Evolutionary conservation across 2,888 invertebrate genomes (phyloP).

Genomic region (Sicus ferrugineus): DNA sequence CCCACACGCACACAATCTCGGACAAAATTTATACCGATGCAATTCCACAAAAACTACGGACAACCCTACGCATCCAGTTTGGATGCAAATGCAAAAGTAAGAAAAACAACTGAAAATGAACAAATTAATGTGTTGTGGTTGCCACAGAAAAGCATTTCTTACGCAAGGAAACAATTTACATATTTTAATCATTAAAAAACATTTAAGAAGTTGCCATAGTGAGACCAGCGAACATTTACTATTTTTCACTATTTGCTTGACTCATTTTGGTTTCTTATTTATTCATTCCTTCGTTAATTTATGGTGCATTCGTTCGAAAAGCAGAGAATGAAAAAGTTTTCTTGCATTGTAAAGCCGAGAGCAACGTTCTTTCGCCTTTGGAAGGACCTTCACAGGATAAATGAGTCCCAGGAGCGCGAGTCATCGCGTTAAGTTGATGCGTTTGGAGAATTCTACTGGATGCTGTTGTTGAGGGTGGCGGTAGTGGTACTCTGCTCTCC

Average conservation of each 20-base stretch:
- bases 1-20: not conserved
- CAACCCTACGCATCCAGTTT: slow-evolving; percentile 8
- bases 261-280: not conserved
- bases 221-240: slow-evolving; percentile 28
- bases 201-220: slow-evolving; percentile 21
- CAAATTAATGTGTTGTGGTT: not conserved
- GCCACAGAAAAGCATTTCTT: slow-evolving; percentile 20
- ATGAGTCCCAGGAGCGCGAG: too few species aligned
- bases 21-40: not conserved
- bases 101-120: not conserved
- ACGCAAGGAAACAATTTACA: slow-evolving; percentile 29
- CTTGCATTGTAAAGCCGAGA: not conserved
- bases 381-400: slow-evolving; percentile 24
- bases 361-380: slow-evolving; percentile 29
- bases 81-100: slow-evolving; percentile 24
- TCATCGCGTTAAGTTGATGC: not conserved
- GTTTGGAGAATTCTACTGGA: not conserved
- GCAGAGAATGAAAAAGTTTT: not conserved
- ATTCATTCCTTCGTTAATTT: not conserved
- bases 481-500: not conserved
- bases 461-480: not conserved
- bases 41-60: slow-evolving; percentile 11
- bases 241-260: slow-evolving; percentile 21
- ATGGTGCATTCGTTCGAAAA: not conserved
- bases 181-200: slow-evolving; percentile 32